Conservation (phyloP, 1,140 invertebrate genomes). For the Leptinotarsa lineolata region DNA sequence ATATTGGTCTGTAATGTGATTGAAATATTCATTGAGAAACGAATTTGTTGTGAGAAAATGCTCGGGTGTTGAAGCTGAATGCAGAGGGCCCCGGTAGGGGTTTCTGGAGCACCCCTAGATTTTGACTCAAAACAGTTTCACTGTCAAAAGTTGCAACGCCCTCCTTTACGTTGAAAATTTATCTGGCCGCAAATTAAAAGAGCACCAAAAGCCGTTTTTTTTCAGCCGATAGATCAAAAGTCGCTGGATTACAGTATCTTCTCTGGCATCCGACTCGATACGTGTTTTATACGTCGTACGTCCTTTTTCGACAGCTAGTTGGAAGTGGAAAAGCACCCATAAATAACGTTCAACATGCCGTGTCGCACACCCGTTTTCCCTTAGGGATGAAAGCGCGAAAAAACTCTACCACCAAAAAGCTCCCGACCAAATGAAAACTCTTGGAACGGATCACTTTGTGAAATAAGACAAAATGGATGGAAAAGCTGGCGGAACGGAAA, state of each 20-base stretch:
- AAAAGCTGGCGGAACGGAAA: slow-evolving; percentile 12
- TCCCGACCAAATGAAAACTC: slow-evolving; percentile 39
- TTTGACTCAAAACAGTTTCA: too few relatives aligned
- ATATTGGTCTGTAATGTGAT: too few relatives aligned
- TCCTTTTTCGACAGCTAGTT: slow-evolving; percentile 36
- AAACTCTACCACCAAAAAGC: slow-evolving; percentile 37
- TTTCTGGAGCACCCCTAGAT: too few relatives aligned
- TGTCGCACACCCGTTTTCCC: slow-evolving; percentile 43
- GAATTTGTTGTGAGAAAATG: too few relatives aligned
- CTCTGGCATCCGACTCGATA: slow-evolving; percentile 50
- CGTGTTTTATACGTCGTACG: slow-evolving; percentile 50
- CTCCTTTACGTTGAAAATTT: too few relatives aligned
- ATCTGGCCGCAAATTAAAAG: too few relatives aligned
- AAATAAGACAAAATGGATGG: not conserved
- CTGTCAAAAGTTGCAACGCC: too few relatives aligned
- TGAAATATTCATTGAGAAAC: too few relatives aligned
- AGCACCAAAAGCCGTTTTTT: not conserved
- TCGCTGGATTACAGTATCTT: slow-evolving; percentile 46
- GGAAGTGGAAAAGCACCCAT: slow-evolving; percentile 49
- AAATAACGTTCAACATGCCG: slow-evolving; percentile 55
- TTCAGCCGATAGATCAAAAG: slow-evolving; percentile 30
- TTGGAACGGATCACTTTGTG: slow-evolving; percentile 19
- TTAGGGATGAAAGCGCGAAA: slow-evolving; percentile 41
- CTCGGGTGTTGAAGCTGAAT: too few relatives aligned
- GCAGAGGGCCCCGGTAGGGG: too few relatives aligned